Base-by-base conservation (phyloP, 1,140 invertebrate species). In the Diabrotica undecimpunctata region DNA sequence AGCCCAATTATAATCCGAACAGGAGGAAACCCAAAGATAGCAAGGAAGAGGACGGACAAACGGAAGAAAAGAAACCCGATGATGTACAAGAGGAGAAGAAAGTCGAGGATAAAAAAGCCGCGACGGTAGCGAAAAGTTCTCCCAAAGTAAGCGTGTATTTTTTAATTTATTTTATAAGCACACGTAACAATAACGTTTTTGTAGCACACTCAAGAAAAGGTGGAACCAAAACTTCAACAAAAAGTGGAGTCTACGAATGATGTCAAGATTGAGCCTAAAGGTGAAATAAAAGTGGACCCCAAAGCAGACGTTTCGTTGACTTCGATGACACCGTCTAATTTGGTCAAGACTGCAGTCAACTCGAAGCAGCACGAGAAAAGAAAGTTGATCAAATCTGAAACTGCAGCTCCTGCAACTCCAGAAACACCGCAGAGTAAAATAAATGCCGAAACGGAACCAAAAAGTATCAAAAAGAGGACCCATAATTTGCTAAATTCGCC, bases 301-400 rank as follows among this genome's bases (percentile, higher is more conserved):
- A 70, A 66, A 68, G 51, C 14, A 13, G 14, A 54, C 7, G 13
- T 4, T 54, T 52, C 65, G 37, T 37, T 54, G 54, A 13, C 55
- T 41, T 35, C 58, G 64, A 82, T 86, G 82, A 86, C 85, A 52
- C 87, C 87, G 12, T 86, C 85, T 65, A 82, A 80, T 68, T 78
- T 89, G 36, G 86, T 88, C 57, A 87, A 88, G 75, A 84, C 85
- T 8, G 86, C 86, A 7, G 86, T 87, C 38, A 85, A 85, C 71
- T 84, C 81, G 67, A 87, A 87, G 78, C 83, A 86, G 72, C 79
- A 82, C 62, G 70, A 79, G 76, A 61, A 66, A 56, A 70, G 72
- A 61, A 72, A 67, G 55, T 69, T 69, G 11, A 37, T 70, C 13
- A 71, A 71, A 65, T 66, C 62, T 6, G 72, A 75, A 78, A 79